Evolutionary conservation across 2,888 invertebrate species (phyloP), one percentile per base, ranked within the genome.

Genomic region (Cetonia aurata): DNA sequence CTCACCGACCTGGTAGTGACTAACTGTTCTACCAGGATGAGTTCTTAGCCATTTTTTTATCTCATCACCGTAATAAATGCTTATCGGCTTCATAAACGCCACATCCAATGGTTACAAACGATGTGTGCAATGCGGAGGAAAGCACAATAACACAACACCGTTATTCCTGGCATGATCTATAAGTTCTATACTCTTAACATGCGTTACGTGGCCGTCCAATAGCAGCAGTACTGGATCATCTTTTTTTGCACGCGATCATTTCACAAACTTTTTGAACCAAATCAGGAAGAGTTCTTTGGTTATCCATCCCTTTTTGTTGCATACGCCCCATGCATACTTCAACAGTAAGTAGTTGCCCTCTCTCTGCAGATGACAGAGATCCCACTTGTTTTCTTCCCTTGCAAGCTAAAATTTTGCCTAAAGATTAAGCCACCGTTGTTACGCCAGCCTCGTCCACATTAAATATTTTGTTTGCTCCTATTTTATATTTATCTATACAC

Each of bases 101-200:
- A 78, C 75, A 72, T 75, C 74, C 12, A 73, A 69, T 9, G 77
- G 77, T 56, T 79, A 77, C 15, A 80, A 15, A n/a, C 71, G 41
- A 62, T 78, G 78, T 0, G 77, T 76, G 59, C 76, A 77, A 70
- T 79, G 80, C 10, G 77, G 78, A 12, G 78, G 31, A 17, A 77
- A 72, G 68, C 74, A 76, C 17, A 79, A 55, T 19, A 55, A 12
- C 6, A 33, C 33, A 33, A 33, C 33, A 33, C 33, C 33, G 31
- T 3, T 55, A 15, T 19, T 19, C 17, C 55, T 55, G 9, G 55
- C 0, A 17, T 19, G 25, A 55, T 55, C 25, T 55, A 55, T 55
- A 13, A 4, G n/a, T n/a, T 55, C 2, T 19, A 25, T 55, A 17
- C 31, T 55, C 12, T 55, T 19, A n/a, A 31, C 13, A 31, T 55